Evolutionary conservation across 2,113 vertebrate genomes (phyloP).

Genomic region (Nycticryphes semicollaris): DNA sequence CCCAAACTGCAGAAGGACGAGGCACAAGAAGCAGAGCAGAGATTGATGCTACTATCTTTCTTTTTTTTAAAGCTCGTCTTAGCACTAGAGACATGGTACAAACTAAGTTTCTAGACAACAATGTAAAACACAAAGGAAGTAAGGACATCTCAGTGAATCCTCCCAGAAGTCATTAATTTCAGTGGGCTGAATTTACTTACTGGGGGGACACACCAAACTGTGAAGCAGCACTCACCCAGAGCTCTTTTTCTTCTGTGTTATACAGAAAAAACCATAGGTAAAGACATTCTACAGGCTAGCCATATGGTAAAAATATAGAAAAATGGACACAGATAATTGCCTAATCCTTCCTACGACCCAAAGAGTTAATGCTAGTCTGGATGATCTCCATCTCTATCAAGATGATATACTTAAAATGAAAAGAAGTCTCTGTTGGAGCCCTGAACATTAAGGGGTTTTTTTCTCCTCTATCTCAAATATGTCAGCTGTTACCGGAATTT

Average conservation of each 20-base stretch:
- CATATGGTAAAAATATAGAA: background rate
- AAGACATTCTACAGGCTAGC: background rate
- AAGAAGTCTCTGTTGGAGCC: background rate
- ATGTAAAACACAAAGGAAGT: background rate
- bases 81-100: background rate
- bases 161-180: background rate
- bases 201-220: background rate
- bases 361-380: background rate
- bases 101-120: background rate
- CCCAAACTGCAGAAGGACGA: background rate
- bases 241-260: background rate
- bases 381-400: background rate
- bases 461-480: background rate
- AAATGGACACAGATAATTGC: background rate
- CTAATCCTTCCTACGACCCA: background rate
- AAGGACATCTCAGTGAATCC: background rate
- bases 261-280: background rate
- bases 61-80: background rate
- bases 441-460: background rate
- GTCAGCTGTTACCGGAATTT: conserved; percentile 30
- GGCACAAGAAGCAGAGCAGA: background rate
- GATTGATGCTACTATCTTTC: background rate
- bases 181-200: background rate
- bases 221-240: background rate
- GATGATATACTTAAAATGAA: conserved; percentile 8